Evolutionary conservation across 2,888 invertebrate species (phyloP), one percentile per base, ranked within the genome.

Genomic region (Pachydiplax longipennis): DNA sequence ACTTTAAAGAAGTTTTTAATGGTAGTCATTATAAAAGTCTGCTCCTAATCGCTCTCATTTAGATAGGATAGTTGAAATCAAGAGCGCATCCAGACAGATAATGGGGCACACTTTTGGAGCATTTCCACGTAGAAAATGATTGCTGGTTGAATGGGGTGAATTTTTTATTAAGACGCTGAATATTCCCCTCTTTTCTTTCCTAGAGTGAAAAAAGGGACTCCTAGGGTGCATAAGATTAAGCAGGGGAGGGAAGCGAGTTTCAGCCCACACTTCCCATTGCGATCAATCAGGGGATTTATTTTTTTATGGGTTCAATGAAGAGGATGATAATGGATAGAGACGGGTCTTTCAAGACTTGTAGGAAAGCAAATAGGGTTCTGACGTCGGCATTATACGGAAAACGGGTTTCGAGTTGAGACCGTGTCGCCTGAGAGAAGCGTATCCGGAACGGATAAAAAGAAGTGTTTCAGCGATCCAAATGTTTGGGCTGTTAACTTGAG

Each of bases 161-260:
- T 61, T 65, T 31, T 61, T 61, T 61, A 61, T 65, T 40, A 87
- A 87, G 61, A 61, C n/a, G 87, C 22, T 37, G 61, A 37, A n/a
- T 10, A 22, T n/a, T 31, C 40, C 44, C 35, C 44, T 15, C 44
- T 13, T 48, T 31, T 22, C 5, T 10, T 53, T 15, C 48, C 25
- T 35, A 25, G 61, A 37, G 10, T 53, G 18, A 58, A 65, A 61
- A 87, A 37, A 35, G 40, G 58, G 37, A n/a, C 53, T 87, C 65
- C 61, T 58, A 87, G 65, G 87, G 87, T 87, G 87, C 87, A 87
- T 87, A 87, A 65, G 87, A 87, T 87, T 87, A 65, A 65, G 65
- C 37, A 65, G 35, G 35, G 44, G 58, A n/a, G 48, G 53, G 58
- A 83, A 15, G 83, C 83, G 18, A 35, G 53, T 25, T 82, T 53